These are phyloP conservation scores for Lamprotornis superbus DNA, from an alignment of 2,113 vertebrate species.

Conservation along the genomic window DNA sequence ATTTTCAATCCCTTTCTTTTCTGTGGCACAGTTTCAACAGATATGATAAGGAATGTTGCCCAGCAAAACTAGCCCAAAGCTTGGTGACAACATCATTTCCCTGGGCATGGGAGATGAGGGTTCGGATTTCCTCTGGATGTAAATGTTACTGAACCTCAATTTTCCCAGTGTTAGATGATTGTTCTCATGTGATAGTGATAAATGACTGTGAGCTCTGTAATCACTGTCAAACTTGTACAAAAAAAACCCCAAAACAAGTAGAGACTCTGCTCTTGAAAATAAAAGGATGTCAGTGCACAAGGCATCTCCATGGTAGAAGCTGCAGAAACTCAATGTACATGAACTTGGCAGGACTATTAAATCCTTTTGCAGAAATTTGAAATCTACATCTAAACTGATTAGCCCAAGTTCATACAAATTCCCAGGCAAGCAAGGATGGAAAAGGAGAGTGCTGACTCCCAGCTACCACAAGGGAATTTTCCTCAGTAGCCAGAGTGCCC, in stretches of 20 bases:
- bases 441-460: neutral
- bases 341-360: neutral
- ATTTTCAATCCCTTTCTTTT: neutral
- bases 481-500: neutral
- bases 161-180: neutral
- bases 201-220: neutral
- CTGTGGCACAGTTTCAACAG: neutral
- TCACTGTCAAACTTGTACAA: neutral
- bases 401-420: neutral
- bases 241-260: neutral
- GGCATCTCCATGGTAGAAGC: neutral
- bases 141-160: neutral
- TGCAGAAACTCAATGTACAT: neutral
- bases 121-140: neutral
- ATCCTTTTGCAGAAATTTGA: neutral
- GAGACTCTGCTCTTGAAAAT: neutral
- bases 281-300: neutral
- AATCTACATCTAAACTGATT: neutral
- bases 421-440: neutral
- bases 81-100: neutral
- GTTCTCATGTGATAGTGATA: neutral
- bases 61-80: neutral
- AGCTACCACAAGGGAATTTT: neutral
- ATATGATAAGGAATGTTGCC: neutral
- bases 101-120: neutral